Base-by-base conservation (phyloP, 2,888 invertebrate species). In the Chesias legatella region DNA sequence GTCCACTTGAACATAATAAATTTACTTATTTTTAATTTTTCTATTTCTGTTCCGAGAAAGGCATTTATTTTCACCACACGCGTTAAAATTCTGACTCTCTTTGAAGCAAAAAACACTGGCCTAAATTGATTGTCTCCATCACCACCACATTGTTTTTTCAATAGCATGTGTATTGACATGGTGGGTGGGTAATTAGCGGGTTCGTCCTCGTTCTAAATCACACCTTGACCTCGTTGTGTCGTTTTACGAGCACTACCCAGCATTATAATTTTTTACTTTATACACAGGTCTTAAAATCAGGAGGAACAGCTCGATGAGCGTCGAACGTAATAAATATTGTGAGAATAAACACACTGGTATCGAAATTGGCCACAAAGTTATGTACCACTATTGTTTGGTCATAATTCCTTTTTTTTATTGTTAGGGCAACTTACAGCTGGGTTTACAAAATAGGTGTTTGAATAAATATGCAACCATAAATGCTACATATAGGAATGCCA, bases 201-300 rank as follows among this genome's bases (percentile, higher is more conserved):
- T 58, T 60, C 66, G 83, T 74, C 77, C 82, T 77, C 79, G 75
- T 80, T 84, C 73, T 73, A 73, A 69, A 73, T 72, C 58, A 58
- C 67, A 81, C 84, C 85, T 84, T 85, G 85, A 84, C 86, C 84
- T 77, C 77, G 74, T 76, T 83, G 64, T 57, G 48, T 56, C 65
- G 56, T 60, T 82, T 84, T 80, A 83, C 74, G 77, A 78, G 68
- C 63, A 62, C 67, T 68, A 67, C 73, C 63, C 65, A 57, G 69
- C 69, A 78, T 81, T 73, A 78, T 68, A 68, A 63, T 35, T 71
- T 73, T 78, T 78, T 67, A 73, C 73, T 69, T 60, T 64, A 51
- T 64, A 68, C 63, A 58, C 54, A 63, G 62, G 62, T 67, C 67
- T 60, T 72, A 72, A 78, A 79, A 65, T 54, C 67, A 67, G 64